These are phyloP conservation scores for Chaetura pelagica DNA, from an alignment of 2,113 vertebrate species.

Conservation along the genomic window DNA sequence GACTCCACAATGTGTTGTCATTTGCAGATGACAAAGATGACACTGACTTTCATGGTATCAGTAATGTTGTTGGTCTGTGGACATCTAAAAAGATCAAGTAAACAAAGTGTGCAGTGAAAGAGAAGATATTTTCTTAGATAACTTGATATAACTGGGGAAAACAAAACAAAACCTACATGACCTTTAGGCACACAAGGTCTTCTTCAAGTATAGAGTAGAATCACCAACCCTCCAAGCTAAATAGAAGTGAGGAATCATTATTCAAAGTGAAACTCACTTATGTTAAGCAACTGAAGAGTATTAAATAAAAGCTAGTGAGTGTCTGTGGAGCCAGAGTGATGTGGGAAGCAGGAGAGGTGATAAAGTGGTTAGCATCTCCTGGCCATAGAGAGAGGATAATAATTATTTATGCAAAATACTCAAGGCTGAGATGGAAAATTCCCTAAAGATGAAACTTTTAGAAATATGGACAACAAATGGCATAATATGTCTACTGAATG, in stretches of 20 bases:
- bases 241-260: neutral
- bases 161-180: rapidly evolving
- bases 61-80: neutral
- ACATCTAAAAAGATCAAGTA: neutral
- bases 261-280: neutral
- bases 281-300: neutral
- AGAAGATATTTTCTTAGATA: neutral
- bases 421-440: neutral
- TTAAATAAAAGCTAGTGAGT: neutral
- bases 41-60: rapidly evolving
- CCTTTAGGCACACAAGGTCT: neutral
- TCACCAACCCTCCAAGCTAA: neutral
- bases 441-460: neutral
- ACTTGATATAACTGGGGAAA: neutral
- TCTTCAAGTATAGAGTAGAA: neutral
- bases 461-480: neutral
- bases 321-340: neutral
- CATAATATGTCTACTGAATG: neutral
- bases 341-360: neutral
- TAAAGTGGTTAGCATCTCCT: neutral
- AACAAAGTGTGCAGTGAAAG: neutral
- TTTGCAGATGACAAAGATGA: neutral
- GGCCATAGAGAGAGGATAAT: neutral
- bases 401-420: neutral
- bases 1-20: rapidly evolving